Evolutionary conservation across 1,140 invertebrate genomes (phyloP), one percentile per base, ranked within the genome.

Genomic region (Apolygus lucorum): DNA sequence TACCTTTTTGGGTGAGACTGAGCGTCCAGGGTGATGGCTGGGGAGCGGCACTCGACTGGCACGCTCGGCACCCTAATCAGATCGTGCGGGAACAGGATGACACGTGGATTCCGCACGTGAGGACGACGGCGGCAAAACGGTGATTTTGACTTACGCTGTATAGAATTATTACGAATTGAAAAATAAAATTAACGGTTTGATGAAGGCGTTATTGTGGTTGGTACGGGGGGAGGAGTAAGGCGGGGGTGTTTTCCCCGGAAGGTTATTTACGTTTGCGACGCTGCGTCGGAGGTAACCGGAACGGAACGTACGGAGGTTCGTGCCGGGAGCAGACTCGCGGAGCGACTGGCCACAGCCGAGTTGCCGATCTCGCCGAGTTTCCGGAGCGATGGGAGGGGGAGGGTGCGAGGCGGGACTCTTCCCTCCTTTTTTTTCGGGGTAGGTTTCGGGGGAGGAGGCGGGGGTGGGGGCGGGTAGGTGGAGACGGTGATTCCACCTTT

Each of bases 1-100:
- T 42, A 42, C 34, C 34, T 42, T 42, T 42, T 42, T 8, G 34
- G 17, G 17, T 42, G 34, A 8, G 34, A 17, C 34, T 42, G 34
- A 42, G 34, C 17, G 34, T 42, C 34, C 34, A 42, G 34, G 34
- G 34, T 42, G 34, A 42, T 42, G 62, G 62, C 27, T 63, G 62
- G 62, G 21, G 62, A 63, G 62, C 62, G 62, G 62, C 62, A 63
- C 22, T 63, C 62, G 22, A 25, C 14, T 14, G 62, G 62, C 62
- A 63, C 62, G 62, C 62, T 63, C 62, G 62, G 62, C 2, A 63
- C 62, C 62, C 62, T 22, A 27, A 63, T 63, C 27, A 63, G 27
- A 63, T 63, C 62, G 62, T 63, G 62, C 21, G 62, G 62, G 62
- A 63, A 63, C 22, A 63, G 22, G 62, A 25, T 63, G 62, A 27